Base-by-base conservation (phyloP, 2,113 vertebrate species). In the Trachemys scripta region DNA sequence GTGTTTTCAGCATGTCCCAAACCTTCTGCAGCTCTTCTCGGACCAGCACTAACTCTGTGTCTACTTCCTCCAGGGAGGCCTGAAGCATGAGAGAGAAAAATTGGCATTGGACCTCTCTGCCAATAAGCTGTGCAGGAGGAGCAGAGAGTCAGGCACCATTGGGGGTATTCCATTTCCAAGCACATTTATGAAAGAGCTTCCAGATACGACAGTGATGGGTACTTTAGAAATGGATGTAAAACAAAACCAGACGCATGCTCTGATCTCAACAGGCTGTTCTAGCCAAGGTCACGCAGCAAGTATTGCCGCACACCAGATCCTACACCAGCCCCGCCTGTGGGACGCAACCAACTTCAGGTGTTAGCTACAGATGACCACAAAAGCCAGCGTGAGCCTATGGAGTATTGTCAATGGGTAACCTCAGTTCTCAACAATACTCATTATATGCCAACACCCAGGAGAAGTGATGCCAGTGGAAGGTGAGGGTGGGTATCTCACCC, bases 1-100 rank as follows among this genome's bases (percentile, higher is more conserved):
- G 80, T 38, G 84, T 57, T 42, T 92, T 97, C 79, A 97, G 89
- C 84, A 94, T 80, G n/a, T 97, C 93, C 95, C 94, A 97, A 38
- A 95, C 95, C 79, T 97, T 96, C 95, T 96, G 69, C 5, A 97
- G 93, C 82, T 98, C 96, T 29, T 90, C 94, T 57, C 91, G 97
- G 81, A 98, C 90, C 51, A 94, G 84, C 35, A 53, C 88, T 81
- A 97, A 89, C 83, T 98, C 97, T 19, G 91, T 76, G 69, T 97
- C 95, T 49, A 96, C 85, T 49, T 97, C 94, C 53, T 97, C 93
- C 89, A 95, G 76, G 49, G 96, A 94, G 20, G 87, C 92, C 97
- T 98, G 85, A 27, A 47, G 38, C 22, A 45, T 7, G 51, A 19
- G n/a, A 69, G 25, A 14, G n/a, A 14, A 31, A 84, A 16, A 50